Evolutionary conservation across 1,140 invertebrate species (phyloP), one percentile per base, ranked within the genome.

Genomic region (Schlechtendalia chinensis): DNA sequence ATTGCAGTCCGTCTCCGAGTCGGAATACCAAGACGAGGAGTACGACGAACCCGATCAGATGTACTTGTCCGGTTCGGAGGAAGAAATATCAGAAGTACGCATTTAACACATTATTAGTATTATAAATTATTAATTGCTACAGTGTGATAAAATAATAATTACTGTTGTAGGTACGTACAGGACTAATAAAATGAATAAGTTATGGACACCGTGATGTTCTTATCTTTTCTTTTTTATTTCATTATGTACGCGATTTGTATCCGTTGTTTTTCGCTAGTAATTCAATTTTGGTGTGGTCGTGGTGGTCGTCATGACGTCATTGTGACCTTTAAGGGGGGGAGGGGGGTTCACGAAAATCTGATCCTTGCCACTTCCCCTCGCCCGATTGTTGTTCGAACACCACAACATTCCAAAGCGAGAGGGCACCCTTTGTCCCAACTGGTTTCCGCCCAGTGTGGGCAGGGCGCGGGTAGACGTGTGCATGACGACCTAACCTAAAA

Each of bases 41-140:
- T 77, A 77, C 74, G 74, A 77, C 74, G 74, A 77, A 77, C 74
- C 74, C 39, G 74, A 77, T n/a, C 74, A 77, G 59, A 59, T 77
- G 74, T 77, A 61, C 56, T 61, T 77, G 56, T 77, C 74, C 22
- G 74, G 56, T 45, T 77, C 74, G n/a, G 74, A 77, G 19, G 74
- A 47, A 47, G 74, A 77, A 77, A 47, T 77, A 61, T 77, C 74
- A 22, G 74, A 77, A 77, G 74, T 77, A 77, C 39, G 74, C 56
- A 45, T 67, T 24, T 22, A 45, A 45, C 14, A 67, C 11, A 22
- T n/a, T 65, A 39, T 39, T 32, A 39, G n/a, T n/a, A 22, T 56
- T 56, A 58, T n/a, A n/a, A n/a, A n/a, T 24, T 58, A 22, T 58
- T 58, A 19, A 4, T 39, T 8, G 32, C 3, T 39, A 39, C 32